Evolutionary conservation across 53 echinoderm and acorn worm genomes (phyloP).

Genomic region (Luidia sarsii): DNA sequence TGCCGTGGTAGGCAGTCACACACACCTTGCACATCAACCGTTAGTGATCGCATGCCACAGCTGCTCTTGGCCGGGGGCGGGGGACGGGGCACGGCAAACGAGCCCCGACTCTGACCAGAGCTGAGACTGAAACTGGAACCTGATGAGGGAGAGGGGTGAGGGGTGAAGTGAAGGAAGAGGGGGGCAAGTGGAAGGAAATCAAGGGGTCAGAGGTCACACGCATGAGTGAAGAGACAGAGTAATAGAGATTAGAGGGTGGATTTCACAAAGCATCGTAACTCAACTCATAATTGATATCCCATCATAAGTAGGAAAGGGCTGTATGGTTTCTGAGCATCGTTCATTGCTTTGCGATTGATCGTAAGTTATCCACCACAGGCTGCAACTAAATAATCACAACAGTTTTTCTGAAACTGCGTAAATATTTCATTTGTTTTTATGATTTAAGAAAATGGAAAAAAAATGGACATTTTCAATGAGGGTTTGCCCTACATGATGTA

Average conservation of each 20-base stretch:
- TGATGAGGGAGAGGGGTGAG: not conserved
- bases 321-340: too few species aligned
- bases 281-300: too few species aligned
- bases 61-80: conserved; percentile 66
- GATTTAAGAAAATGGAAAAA: too few species aligned
- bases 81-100: conserved; percentile 70
- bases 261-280: too few species aligned
- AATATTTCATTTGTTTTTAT: too few species aligned
- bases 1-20: conserved; percentile 3
- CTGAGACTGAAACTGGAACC: conserved; percentile 73
- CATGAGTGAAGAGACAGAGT: conserved; percentile 3
- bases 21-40: conserved; percentile 80
- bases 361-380: too few species aligned
- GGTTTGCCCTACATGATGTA: too few species aligned
- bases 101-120: conserved; percentile 57
- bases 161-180: not conserved
- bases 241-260: conserved; percentile 1
- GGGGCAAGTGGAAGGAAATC: not conserved
- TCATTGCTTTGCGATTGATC: too few species aligned
- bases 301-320: not conserved
- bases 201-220: conserved; percentile 27
- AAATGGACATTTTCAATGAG: too few species aligned
- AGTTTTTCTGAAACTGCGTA: too few species aligned
- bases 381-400: too few species aligned
- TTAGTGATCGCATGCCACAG: conserved; percentile 59